Evolutionary conservation across 30 jellyfish, hydroid and myxozoan species (phyloP).

Genomic region (Rhopilema esculentum): DNA sequence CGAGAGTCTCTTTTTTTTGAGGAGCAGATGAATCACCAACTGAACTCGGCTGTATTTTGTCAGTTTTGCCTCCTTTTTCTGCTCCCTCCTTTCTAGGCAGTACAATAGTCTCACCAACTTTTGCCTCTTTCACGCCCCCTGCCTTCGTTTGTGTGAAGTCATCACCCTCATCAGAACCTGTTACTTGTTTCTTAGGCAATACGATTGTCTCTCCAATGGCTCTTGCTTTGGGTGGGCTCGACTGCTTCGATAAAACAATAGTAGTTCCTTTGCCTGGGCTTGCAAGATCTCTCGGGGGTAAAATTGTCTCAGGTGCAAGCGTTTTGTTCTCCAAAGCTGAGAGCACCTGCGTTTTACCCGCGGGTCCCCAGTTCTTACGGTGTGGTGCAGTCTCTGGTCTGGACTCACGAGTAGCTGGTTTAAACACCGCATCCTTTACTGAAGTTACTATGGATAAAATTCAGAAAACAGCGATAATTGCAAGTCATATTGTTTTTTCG

Average conservation of each 20-base stretch:
- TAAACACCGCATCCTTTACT: slow-evolving; percentile 52
- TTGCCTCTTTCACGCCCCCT: neutral
- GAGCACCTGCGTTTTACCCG: slow-evolving; percentile 82
- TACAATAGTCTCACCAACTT: slow-evolving; percentile 34
- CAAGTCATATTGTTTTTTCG: no score
- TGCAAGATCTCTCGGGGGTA: slow-evolving; percentile 11
- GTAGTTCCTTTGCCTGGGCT: slow-evolving; percentile 45
- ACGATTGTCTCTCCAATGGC: slow-evolving; percentile 74
- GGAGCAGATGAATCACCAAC: neutral
- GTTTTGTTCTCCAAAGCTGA: slow-evolving; percentile 75
- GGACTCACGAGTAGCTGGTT: slow-evolving; percentile 5
- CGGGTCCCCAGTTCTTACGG: slow-evolving; percentile 77
- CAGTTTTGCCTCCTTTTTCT: neutral
- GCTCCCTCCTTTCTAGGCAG: slow-evolving; percentile 3
- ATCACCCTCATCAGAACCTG: slow-evolving; percentile 29
- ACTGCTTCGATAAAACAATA: neutral
- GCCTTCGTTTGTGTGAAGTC: slow-evolving; percentile 17
- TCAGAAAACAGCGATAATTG: neutral
- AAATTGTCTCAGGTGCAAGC: slow-evolving; percentile 66
- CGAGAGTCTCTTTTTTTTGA: neutral
- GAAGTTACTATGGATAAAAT: slow-evolving; percentile 59
- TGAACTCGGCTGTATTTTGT: neutral
- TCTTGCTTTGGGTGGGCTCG: slow-evolving; percentile 4
- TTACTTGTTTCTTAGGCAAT: slow-evolving; percentile 54
- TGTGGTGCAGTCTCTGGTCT: slow-evolving; percentile 58